phyloP scores from a whole-genome alignment of 2,113 vertebrate genomes.

The Aptenodytes forsteri region DNA sequence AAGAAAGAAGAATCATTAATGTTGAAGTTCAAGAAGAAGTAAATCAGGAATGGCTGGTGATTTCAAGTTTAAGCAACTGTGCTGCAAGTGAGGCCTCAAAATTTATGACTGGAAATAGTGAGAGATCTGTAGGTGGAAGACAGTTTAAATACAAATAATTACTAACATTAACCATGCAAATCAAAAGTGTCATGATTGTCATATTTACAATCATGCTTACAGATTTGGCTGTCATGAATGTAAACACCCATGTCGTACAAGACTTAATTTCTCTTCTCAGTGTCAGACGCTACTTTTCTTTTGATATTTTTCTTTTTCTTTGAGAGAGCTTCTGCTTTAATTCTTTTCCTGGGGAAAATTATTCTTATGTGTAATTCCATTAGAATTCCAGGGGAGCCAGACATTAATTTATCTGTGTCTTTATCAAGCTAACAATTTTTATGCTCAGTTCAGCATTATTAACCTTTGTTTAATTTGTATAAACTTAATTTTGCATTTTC shows the following conservation, averaged over 20 bases:
- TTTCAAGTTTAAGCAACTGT: background rate
- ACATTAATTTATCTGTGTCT: background rate
- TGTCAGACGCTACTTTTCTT: background rate
- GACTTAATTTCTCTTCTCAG: background rate
- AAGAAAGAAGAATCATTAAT: background rate
- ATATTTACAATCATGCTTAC: constrained; percentile 9
- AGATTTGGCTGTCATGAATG: background rate
- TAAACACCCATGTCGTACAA: background rate
- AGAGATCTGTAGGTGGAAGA: background rate
- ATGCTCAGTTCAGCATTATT: background rate
- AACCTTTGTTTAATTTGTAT: background rate
- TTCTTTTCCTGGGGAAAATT: background rate
- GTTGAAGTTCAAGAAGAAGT: background rate
- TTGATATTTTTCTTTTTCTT: background rate
- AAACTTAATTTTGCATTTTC: background rate
- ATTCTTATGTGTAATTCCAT: background rate
- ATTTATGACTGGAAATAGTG: background rate
- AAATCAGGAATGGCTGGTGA: background rate
- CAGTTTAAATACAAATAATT: background rate
- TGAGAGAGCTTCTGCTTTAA: background rate
- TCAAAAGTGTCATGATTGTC: background rate
- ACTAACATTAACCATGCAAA: constrained; percentile 9
- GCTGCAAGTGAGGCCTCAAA: background rate
- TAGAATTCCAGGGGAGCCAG: background rate
- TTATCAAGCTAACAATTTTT: background rate